phyloP scores from a whole-genome alignment of 2,888 invertebrate genomes.

The Cactoblastis cactorum region DNA sequence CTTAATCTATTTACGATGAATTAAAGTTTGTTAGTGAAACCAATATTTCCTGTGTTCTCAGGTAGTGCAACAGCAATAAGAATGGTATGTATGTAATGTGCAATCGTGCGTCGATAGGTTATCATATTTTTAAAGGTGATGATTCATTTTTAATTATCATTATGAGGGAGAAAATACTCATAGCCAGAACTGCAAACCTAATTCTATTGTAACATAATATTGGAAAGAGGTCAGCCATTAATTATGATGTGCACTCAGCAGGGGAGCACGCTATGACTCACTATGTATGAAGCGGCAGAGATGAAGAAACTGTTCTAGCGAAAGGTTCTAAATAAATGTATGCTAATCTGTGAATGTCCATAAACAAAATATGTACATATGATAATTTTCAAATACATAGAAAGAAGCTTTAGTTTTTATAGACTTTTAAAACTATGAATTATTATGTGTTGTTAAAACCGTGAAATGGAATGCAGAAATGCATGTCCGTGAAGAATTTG shows the following conservation, averaged over 20 bases:
- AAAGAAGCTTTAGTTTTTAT: neutral
- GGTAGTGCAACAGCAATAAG: too few relatives aligned
- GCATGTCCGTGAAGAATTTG: too few relatives aligned
- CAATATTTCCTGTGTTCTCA: too few relatives aligned
- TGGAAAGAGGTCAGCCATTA: conserved; percentile 6
- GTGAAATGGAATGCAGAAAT: conserved; percentile 1
- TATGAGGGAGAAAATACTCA: too few relatives aligned
- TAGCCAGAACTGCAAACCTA: neutral
- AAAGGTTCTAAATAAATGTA: neutral
- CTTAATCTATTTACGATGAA: too few relatives aligned
- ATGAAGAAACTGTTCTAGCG: neutral
- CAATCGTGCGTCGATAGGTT: too few relatives aligned
- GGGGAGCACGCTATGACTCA: conserved; percentile 5
- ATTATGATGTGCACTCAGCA: conserved; percentile 4
- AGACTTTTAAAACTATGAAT: neutral
- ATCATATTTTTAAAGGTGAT: too few relatives aligned
- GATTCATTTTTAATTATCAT: too few relatives aligned
- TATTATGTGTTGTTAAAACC: neutral
- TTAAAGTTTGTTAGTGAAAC: too few relatives aligned
- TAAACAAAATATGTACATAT: neutral
- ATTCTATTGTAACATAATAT: neutral
- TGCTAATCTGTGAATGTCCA: neutral
- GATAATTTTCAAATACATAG: neutral
- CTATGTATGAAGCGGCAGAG: neutral
- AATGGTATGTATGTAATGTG: too few relatives aligned